These are phyloP conservation scores for Lordiphosa stackelbergi DNA, from an alignment of 1,140 invertebrate species.

Conservation along the genomic window DNA sequence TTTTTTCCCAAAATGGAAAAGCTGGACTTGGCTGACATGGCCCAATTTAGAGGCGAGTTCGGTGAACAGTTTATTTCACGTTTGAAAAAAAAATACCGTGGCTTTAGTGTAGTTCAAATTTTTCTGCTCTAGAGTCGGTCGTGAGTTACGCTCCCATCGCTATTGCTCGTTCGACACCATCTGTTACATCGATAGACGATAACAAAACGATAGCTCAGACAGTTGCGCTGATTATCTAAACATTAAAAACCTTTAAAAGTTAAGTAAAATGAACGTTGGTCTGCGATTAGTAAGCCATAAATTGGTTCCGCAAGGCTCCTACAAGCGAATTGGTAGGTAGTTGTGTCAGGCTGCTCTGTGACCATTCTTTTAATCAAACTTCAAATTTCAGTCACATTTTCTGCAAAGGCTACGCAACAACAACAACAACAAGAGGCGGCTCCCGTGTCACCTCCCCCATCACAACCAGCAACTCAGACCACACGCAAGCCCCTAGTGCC, in stretches of 20 bases:
- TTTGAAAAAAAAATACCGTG: too few relatives aligned
- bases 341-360: not conserved
- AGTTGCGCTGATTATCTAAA: conserved; percentile 57
- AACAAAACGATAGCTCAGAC: conserved; percentile 2
- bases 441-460: not conserved
- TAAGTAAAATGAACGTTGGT: conserved; percentile 61
- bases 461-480: not conserved
- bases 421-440: conserved; percentile 29
- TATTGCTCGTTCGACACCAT: not conserved
- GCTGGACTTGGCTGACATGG: too few relatives aligned
- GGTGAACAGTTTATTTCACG: too few relatives aligned
- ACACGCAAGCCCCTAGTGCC: conserved; percentile 65
- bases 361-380: not conserved
- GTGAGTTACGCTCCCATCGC: not conserved
- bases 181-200: conserved; percentile 5
- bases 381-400: conserved; percentile 63
- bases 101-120: too few relatives aligned
- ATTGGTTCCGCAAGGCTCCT: conserved; percentile 28
- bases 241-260: conserved; percentile 25
- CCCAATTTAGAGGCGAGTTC: too few relatives aligned
- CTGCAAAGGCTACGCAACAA: conserved; percentile 62
- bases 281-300: conserved; percentile 33
- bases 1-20: too few relatives aligned
- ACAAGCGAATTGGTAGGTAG: conserved; percentile 55
- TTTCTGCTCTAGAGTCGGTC: too few relatives aligned